phyloP scores from a whole-genome alignment of 2,888 invertebrate species.

The Drosophila peninsularis region DNA sequence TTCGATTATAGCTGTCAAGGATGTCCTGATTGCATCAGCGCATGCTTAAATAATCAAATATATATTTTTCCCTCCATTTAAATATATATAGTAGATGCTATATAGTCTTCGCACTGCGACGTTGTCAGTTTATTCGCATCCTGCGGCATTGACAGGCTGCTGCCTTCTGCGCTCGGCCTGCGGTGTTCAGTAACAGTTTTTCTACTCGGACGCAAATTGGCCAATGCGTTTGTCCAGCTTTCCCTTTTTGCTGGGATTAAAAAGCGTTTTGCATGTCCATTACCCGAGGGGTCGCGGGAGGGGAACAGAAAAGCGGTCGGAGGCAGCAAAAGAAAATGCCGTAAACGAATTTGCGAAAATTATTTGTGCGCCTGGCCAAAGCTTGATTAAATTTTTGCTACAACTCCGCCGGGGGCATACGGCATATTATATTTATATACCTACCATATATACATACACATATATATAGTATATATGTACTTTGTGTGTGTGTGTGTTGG shows the following conservation, averaged over 20 bases:
- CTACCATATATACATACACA: background rate
- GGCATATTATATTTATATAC: conserved; percentile 39
- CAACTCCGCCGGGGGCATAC: conserved; percentile 63
- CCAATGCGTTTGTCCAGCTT: conserved; percentile 61
- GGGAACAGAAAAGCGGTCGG: background rate
- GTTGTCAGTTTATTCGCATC: conserved; percentile 46
- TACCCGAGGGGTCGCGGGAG: conserved; percentile 15
- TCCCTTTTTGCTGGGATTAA: conserved; percentile 56
- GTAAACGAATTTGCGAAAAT: conserved; percentile 74
- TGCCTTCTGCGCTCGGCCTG: conserved; percentile 46
- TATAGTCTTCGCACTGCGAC: conserved; percentile 11
- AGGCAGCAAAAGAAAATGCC: conserved; percentile 54
- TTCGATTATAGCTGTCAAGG: conserved; percentile 8
- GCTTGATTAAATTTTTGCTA: conserved; percentile 71
- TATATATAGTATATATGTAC: background rate
- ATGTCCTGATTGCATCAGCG: conserved; percentile 11
- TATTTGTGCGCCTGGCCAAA: conserved; percentile 58
- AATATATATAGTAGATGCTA: background rate
- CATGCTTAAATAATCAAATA: conserved; percentile 7
- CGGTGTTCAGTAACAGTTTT: conserved; percentile 46
- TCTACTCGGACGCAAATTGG: conserved; percentile 60
- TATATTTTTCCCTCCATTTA: background rate
- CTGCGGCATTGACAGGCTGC: conserved; percentile 49
- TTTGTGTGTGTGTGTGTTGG: conserved; percentile 1
- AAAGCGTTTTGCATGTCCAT: conserved; percentile 73